A percentile compares a stretch with the other conserved stretches of the same genome.
phyloP scores from a whole-genome alignment of 1,140 invertebrate genomes.

The Diabrotica undecimpunctata region DNA sequence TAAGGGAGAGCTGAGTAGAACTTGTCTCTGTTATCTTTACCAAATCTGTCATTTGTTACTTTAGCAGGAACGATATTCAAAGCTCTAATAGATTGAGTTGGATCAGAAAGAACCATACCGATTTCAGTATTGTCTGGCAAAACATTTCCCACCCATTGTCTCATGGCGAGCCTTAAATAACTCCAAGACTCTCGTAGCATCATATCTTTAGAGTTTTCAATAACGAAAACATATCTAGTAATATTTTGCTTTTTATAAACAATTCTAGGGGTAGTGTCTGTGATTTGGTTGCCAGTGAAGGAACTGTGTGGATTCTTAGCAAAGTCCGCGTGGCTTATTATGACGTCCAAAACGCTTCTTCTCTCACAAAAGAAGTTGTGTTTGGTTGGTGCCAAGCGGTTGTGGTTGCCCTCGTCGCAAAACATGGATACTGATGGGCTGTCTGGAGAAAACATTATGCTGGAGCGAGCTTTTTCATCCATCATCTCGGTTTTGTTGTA shows the following conservation, averaged over 20 bases:
- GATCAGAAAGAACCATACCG: constrained; percentile 49
- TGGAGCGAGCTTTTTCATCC: constrained; percentile 51
- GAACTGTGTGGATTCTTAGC: constrained; percentile 24
- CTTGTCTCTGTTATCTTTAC: constrained; percentile 44
- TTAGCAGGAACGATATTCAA: constrained; percentile 33
- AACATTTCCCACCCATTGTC: constrained; percentile 56
- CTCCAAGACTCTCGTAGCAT: constrained; percentile 57
- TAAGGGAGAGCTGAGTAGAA: constrained; percentile 54
- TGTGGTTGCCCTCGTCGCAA: constrained; percentile 60
- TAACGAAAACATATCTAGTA: constrained; percentile 53
- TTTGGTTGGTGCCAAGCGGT: constrained; percentile 62
- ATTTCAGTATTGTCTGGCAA: constrained; percentile 52
- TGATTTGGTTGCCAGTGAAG: constrained; percentile 36
- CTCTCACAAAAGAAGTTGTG: constrained; percentile 64
- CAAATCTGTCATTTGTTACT: constrained; percentile 40
- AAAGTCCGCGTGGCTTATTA: constrained; percentile 59
- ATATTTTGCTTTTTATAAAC: constrained; percentile 50
- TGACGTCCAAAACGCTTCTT: constrained; percentile 60
- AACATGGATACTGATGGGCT: constrained; percentile 54
- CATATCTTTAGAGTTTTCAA: constrained; percentile 56
- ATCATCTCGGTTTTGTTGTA: constrained; percentile 47
- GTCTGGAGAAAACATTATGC: constrained; percentile 55
- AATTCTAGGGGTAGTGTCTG: constrained; percentile 46
- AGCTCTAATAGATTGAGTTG: constrained; percentile 39
- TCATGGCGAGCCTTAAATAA: constrained; percentile 54